phyloP scores from a whole-genome alignment of 2,113 vertebrate species.

The Sturnus vulgaris region DNA sequence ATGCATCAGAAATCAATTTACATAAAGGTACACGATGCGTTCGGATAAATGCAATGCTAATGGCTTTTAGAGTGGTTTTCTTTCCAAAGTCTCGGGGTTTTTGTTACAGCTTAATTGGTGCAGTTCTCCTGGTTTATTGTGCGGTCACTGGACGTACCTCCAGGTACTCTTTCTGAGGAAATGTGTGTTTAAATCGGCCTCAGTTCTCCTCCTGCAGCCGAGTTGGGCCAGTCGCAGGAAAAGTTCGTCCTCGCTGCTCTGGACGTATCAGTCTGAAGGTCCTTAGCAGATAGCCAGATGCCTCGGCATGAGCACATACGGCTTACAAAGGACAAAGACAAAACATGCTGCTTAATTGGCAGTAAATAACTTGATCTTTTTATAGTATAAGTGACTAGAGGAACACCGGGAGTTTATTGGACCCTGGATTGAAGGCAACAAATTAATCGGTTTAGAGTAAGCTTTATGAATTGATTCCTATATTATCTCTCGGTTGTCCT shows the following conservation, averaged over 20 bases:
- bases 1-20: slow-evolving; percentile 89
- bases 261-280: slow-evolving; percentile 63
- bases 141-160: slow-evolving; percentile 79
- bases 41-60: slow-evolving; percentile 85
- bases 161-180: slow-evolving; percentile 77
- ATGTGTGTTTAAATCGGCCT: slow-evolving; percentile 69
- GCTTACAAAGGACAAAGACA: slow-evolving; percentile 78
- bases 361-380: slow-evolving; percentile 85
- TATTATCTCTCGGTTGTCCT: slow-evolving; percentile 66
- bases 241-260: slow-evolving; percentile 62
- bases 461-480: slow-evolving; percentile 81
- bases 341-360: slow-evolving; percentile 80
- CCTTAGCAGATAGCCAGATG: slow-evolving; percentile 68
- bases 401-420: slow-evolving; percentile 76
- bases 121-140: slow-evolving; percentile 83
- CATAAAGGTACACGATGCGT: slow-evolving; percentile 87
- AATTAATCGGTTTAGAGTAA: slow-evolving; percentile 80
- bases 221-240: slow-evolving; percentile 70
- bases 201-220: slow-evolving; percentile 45
- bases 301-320: slow-evolving; percentile 65
- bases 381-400: slow-evolving; percentile 78
- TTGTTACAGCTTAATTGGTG: slow-evolving; percentile 87
- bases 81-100: slow-evolving; percentile 83
- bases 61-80: slow-evolving; percentile 87
- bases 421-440: slow-evolving; percentile 72